These are phyloP conservation scores for Nothoprocta pentlandii DNA, from an alignment of 2,113 vertebrate species.

Conservation along the genomic window DNA sequence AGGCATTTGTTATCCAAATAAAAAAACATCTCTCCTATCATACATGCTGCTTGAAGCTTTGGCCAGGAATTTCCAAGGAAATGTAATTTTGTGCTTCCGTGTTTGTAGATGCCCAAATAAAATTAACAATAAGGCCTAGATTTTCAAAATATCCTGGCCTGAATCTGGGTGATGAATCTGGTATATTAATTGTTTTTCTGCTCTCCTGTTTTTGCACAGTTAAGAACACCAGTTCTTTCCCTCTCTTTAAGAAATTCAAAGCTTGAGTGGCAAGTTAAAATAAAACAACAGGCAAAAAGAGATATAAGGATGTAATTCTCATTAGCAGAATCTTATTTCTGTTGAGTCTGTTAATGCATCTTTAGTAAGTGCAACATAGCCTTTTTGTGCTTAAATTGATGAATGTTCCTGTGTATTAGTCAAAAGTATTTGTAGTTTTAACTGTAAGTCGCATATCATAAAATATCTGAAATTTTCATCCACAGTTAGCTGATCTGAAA, in stretches of 20 bases:
- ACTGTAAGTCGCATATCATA: not conserved
- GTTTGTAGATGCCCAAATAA: not conserved
- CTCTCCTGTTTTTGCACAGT: not conserved
- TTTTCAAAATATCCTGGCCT: not conserved
- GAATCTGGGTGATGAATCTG: not conserved
- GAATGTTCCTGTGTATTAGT: not conserved
- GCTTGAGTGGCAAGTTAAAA: not conserved
- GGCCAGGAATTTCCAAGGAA: not conserved
- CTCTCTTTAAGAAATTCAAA: not conserved
- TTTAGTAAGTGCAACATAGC: not conserved
- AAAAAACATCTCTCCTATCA: not conserved
- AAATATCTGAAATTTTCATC: not conserved
- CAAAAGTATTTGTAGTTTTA: constrained; percentile 35
- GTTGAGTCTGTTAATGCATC: not conserved
- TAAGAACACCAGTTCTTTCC: not conserved
- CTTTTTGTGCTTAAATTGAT: constrained; percentile 35
- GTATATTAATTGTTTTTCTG: not conserved
- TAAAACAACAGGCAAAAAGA: not conserved
- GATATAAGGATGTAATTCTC: not conserved
- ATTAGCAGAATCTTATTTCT: not conserved
- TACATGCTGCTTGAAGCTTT: not conserved
- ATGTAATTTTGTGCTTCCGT: not conserved
- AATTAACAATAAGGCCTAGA: not conserved
- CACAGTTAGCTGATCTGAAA: not conserved
- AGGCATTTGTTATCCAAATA: not conserved